phyloP scores from a whole-genome alignment of 2,113 vertebrate species.

The Ceratotherium simum region DNA sequence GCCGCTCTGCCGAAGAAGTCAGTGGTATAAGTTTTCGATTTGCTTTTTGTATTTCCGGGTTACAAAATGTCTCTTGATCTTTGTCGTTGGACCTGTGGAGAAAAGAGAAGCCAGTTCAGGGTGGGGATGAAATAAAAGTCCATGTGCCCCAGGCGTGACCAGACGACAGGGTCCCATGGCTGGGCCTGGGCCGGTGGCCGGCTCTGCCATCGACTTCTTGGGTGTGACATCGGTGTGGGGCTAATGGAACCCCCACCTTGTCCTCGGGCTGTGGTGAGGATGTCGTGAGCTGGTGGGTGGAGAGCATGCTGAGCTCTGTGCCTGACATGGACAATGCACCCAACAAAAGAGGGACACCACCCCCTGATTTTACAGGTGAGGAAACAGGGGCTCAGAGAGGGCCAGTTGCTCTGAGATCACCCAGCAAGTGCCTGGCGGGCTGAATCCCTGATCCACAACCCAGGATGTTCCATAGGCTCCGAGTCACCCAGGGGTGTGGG shows the following conservation, averaged over 20 bases:
- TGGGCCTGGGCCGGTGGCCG: neutral
- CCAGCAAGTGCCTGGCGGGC: neutral
- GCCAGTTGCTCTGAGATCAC: neutral
- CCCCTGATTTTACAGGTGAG: neutral
- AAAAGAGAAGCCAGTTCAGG: neutral
- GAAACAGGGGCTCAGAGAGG: neutral
- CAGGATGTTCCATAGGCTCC: neutral
- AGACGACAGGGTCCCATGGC: accelerated
- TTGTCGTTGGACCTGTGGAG: constrained; percentile 92
- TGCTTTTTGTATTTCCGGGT: constrained; percentile 91
- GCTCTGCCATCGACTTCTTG: neutral
- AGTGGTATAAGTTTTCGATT: constrained; percentile 90
- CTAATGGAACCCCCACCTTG: accelerated
- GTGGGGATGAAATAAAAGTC: too few species aligned
- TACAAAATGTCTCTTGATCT: constrained; percentile 91
- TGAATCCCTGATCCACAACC: too few species aligned
- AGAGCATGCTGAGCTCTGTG: neutral
- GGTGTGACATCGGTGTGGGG: neutral
- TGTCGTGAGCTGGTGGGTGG: neutral
- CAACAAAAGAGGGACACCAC: neutral
- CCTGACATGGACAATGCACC: accelerated
- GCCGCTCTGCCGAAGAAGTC: neutral
- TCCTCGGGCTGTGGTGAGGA: too few species aligned
- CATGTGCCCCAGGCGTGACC: accelerated
- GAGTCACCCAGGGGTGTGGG: neutral